A percentile compares a stretch with the other conserved stretches of the same genome.
These are phyloP conservation scores for Drosophila navojoa DNA, from an alignment of 1,140 invertebrate species.

Conservation along the genomic window DNA sequence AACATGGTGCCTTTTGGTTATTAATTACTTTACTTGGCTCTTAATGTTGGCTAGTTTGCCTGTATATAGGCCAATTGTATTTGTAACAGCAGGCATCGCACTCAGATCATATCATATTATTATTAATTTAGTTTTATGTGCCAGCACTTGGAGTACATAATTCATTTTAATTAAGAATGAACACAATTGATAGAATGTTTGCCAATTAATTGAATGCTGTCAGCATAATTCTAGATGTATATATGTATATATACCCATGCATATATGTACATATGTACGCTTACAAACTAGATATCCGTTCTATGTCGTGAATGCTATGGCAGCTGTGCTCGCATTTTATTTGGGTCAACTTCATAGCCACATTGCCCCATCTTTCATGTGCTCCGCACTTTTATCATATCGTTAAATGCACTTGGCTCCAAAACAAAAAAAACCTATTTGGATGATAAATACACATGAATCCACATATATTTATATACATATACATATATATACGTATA, in stretches of 20 bases:
- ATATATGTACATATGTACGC: background rate
- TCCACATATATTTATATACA: background rate
- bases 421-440: conserved; percentile 35
- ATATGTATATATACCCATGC: background rate
- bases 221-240: conserved; percentile 5
- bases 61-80: conserved; percentile 57
- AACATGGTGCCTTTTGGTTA: conserved; percentile 10
- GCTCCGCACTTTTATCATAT: conserved; percentile 62
- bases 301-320: conserved; percentile 26
- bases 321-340: conserved; percentile 39
- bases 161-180: conserved; percentile 65
- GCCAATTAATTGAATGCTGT: conserved; percentile 48
- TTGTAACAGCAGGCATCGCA: conserved; percentile 4
- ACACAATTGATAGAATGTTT: conserved; percentile 46
- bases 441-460: background rate
- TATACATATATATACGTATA: background rate
- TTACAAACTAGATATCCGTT: conserved; percentile 6
- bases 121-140: conserved; percentile 64
- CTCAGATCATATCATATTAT: conserved; percentile 31
- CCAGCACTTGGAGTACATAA: conserved; percentile 53
- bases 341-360: conserved; percentile 49
- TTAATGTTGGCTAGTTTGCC: conserved; percentile 21
- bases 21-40: conserved; percentile 33
- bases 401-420: conserved; percentile 74
- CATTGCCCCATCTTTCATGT: conserved; percentile 35